A percentile compares a stretch with the other conserved stretches of the same genome.
Conservation (phyloP, 2,797 vertebrate genomes). For the Urocyon cinereoargenteus region DNA sequence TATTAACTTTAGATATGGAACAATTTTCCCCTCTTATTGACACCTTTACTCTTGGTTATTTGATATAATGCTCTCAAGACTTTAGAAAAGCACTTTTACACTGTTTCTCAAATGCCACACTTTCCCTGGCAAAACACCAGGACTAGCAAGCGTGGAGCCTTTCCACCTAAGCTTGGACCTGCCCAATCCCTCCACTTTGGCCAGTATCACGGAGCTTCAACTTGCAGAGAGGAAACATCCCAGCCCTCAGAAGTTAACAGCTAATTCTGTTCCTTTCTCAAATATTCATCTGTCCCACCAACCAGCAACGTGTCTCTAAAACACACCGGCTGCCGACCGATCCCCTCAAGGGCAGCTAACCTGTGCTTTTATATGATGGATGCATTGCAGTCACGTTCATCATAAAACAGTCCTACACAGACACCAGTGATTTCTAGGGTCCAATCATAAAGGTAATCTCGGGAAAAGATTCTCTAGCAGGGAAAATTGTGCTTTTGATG, state of each 20-base stretch:
- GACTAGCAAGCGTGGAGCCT: neutral
- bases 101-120: neutral
- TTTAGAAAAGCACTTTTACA: neutral
- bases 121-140: neutral
- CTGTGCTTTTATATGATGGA: neutral
- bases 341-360: neutral
- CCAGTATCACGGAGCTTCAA: neutral
- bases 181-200: neutral
- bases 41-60: neutral
- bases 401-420: neutral
- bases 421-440: neutral
- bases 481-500: neutral
- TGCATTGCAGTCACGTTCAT: neutral
- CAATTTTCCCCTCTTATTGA: neutral
- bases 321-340: neutral
- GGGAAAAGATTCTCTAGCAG: neutral
- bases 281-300: neutral
- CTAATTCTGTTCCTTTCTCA: neutral
- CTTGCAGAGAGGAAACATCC: neutral
- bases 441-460: neutral
- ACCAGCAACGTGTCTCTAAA: neutral
- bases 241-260: neutral
- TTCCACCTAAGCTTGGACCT: neutral
- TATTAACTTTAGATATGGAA: neutral
- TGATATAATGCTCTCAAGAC: neutral